Evolutionary conservation across 1,140 invertebrate species (phyloP), one percentile per base, ranked within the genome.

Genomic region (Halesus radiatus): DNA sequence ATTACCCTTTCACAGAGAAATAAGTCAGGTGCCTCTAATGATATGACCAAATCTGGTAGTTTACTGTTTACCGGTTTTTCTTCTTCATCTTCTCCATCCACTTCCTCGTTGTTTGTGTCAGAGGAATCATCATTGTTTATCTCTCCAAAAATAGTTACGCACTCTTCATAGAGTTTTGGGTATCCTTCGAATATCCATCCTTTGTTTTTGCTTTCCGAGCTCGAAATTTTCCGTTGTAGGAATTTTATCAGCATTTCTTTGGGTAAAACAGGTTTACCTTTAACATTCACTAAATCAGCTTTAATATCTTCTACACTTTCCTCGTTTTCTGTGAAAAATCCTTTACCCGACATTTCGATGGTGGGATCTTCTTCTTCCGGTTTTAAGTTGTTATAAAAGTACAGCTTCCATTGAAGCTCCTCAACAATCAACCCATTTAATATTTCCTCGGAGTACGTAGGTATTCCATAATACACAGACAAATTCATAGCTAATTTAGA

Each of bases 101-200:
- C n/a, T 4, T 29, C 52, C n/a, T 23, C 20, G 54, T 18, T 26
- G 3, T 45, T 52, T 29, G 45, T 20, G 2, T 72, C 68, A 8
- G 23, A 3, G 13, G 37, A 10, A 22, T 50, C 23, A 23, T 18
- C 32, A 13, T 29, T 26, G 3, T 5, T n/a, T n/a, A 29, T 22
- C n/a, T 56, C 53, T 54, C 70, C 70, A 74, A 74, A 74, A 54
- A 74, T 74, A 20, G 37, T 52, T 23, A 16, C 18, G 18, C 70
- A 74, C n/a, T 74, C 50, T 74, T 74, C 18, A 26, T 54, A 16
- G n/a, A 29, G 50, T 29, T 53, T 54, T n/a, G 70, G 70, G 7
- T 29, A 54, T 26, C 70, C 70, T 54, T 74, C 70, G 10, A 74
- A 29, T 74, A 74, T 74, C 50, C 52, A 74, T 74, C 70, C 70